Base-by-base conservation (phyloP, 2,113 vertebrate species). In the Thymallus thymallus region DNA sequence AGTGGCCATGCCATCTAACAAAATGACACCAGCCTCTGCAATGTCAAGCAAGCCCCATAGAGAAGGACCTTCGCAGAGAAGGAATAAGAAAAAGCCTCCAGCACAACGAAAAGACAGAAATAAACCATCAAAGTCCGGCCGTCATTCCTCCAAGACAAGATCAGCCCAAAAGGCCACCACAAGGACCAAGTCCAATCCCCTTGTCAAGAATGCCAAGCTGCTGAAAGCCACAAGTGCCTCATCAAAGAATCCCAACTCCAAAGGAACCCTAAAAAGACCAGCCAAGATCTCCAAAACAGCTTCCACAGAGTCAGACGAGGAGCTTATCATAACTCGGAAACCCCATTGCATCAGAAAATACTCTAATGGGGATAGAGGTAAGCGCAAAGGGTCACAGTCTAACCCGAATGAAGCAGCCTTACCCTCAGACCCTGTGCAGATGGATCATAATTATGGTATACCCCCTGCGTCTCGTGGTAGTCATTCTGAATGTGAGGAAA, bases 371-470 rank as follows among this genome's bases (percentile, higher is more conserved):
- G 73, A 78, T 16, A 89, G 77, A 87, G 86, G 79, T 3, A 85
- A 85, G n/a, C 85, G 86, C 22, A 85, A 86, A 56, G 88, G 84
- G 55, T 56, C 35, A 0, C 18, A 69, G 1, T 62, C 70, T 68
- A 75, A 80, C 13, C 67, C 71, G 3, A 75, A 75, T 68, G 87
- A 87, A 18, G 70, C 83, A 23, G 74, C 13, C 45, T 83, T 63
- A 29, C 64, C 78, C 5, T 4, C 74, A 1, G 86, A 80, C 45
- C 78, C 76, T 6, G 66, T 91, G 62, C 90, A 91, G 41, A 86
- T 87, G 64, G 92, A 93, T 63, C 92, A 93, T 76, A 90, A 88
- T 74, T 93, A 93, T 55, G 92, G 91, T 46, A 79, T 81, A 84
- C 76, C 63, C 24, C 80, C 87, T 69, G 80, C 86, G 71, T 80